Conservation (phyloP, 2,113 vertebrate genomes). For the Heterocephalus glaber region DNA sequence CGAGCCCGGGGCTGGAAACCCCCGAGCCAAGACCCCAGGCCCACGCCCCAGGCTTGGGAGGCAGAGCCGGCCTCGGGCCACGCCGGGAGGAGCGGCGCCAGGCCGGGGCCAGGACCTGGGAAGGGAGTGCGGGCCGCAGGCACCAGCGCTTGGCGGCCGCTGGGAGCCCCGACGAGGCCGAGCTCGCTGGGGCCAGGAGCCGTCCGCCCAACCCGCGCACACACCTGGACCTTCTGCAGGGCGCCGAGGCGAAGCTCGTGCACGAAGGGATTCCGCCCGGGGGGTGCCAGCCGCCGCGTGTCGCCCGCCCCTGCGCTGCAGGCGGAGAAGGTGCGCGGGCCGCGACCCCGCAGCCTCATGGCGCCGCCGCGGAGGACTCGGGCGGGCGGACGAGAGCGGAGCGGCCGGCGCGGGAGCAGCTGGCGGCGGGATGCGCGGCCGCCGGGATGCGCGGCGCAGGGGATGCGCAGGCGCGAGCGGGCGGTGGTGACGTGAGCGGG, state of each 20-base stretch:
- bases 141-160: not conserved
- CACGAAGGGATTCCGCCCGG: conserved; percentile 93
- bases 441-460: not conserved
- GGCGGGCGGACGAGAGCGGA: not conserved
- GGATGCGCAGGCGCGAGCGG: not conserved
- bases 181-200: not conserved
- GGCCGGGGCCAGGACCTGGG: not conserved
- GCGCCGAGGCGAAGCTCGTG: conserved; percentile 90
- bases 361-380: not conserved
- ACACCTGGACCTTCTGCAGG: conserved; percentile 93
- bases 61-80: not conserved
- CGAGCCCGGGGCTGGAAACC: not conserved
- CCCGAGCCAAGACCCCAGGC: not conserved
- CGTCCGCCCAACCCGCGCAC: not conserved
- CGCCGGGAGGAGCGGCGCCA: not conserved
- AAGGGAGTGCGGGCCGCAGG: not conserved
- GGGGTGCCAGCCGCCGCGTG: conserved; percentile 88
- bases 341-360: conserved; percentile 87
- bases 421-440: not conserved
- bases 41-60: not conserved
- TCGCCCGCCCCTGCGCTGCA: conserved; percentile 84
- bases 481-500: not conserved
- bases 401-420: not conserved
- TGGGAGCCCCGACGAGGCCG: not conserved
- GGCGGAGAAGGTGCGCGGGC: conserved; percentile 75